phyloP scores from a whole-genome alignment of 2,888 invertebrate genomes.

The Ligdia adustata region DNA sequence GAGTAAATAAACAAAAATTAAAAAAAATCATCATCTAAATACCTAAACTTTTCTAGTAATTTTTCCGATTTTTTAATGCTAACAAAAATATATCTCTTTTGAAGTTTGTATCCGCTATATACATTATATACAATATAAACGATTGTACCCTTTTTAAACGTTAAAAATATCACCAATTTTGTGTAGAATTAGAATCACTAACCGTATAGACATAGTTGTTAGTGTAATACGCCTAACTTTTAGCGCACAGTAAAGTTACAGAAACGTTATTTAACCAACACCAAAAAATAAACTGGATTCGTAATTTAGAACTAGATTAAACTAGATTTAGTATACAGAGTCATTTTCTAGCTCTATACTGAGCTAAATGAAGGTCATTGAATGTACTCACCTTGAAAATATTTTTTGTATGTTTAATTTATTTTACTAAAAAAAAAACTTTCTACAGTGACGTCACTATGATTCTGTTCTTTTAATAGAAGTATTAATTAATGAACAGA shows the following conservation, averaged over 20 bases:
- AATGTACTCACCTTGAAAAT: background rate
- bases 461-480: no score
- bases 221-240: conserved; percentile 39
- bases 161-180: conserved; percentile 38
- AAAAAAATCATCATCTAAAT: background rate
- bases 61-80: conserved; percentile 28
- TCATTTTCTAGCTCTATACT: background rate
- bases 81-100: conserved; percentile 22
- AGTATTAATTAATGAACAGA: no score
- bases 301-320: no score
- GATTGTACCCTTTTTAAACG: conserved; percentile 19
- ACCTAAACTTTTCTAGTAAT: conserved; percentile 31
- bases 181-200: conserved; percentile 43
- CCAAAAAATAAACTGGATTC: background rate
- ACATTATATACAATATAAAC: conserved; percentile 21
- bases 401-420: no score
- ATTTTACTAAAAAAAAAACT: no score
- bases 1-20: no score
- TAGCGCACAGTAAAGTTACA: conserved; percentile 54
- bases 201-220: conserved; percentile 44
- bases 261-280: conserved; percentile 13
- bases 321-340: background rate
- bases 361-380: background rate
- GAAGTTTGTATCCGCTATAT: conserved; percentile 30
- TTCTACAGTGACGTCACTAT: no score